Evolutionary conservation across 2,113 vertebrate species (phyloP), one percentile per base, ranked within the genome.

Genomic region (Dromaius novaehollandiae): DNA sequence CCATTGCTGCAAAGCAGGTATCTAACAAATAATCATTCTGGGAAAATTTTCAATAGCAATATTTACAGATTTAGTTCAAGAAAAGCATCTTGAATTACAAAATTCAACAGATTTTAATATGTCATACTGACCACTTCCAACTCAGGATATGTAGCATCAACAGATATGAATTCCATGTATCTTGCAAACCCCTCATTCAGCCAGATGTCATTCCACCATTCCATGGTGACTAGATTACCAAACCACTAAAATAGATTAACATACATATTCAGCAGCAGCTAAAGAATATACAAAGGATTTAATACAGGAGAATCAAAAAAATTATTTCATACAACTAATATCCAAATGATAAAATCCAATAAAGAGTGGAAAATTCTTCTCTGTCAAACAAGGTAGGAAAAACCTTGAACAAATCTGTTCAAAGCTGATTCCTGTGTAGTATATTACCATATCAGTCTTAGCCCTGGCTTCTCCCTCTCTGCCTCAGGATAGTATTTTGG

Each of bases 191-290:
- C 93, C 28, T 96, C 93, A 5, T 96, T 97, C 55, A 97, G 92
- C 92, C 96, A 96, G 87, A 93, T 80, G 55, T 97, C 95, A 89
- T 94, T 95, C 92, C 92, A 96, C 95, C 96, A 97, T 64, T 96
- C 90, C 92, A 96, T 95, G 56, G 95, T 96, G 74, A 96, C 85
- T 61, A 97, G 79, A 68, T 97, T 98, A 32, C 96, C 96, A 95
- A 98, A 96, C 91, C 92, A 97, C 94, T 97, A 69, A 50, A 79
- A 79, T 22, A 48, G 44, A 63, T 63, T 64, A 38, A 63, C n/a
- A 64, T 50, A 64, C 25, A 50, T 21, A n/a, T 30, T 77, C 42
- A 77, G 56, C 42, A 60, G 44, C 32, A 61, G 42, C 56, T 77
- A 63, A 61, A 63, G 75, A 78, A 60, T 26, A 61, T n/a, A 30